Conservation (phyloP, 2,888 invertebrate genomes). For the Drosophila leonis region DNA sequence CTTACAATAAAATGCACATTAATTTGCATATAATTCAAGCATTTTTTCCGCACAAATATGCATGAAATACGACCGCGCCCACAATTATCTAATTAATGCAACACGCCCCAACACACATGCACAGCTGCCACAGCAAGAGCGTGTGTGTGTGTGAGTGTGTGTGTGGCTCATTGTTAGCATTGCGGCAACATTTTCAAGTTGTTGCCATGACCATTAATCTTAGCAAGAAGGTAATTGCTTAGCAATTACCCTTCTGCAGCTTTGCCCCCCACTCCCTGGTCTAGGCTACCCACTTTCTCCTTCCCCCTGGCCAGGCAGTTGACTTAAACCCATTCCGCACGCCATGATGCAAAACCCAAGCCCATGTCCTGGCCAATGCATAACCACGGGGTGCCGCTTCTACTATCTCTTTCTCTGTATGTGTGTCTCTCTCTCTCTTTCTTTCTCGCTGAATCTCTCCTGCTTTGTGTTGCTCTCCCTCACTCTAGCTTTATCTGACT, state of each 20-base stretch:
- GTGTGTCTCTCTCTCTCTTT: not conserved
- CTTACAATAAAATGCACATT: conserved; percentile 56
- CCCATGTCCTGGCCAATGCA: conserved; percentile 34
- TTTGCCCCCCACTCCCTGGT: not conserved
- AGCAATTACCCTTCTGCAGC: conserved; percentile 76
- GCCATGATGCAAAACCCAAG: conserved; percentile 23
- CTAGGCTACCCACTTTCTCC: not conserved
- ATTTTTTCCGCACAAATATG: conserved; percentile 41
- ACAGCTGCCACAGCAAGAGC: not conserved
- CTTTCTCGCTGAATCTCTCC: not conserved
- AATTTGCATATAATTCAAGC: conserved; percentile 61
- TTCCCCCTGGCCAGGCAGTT: not conserved
- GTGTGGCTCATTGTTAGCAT: conserved; percentile 69
- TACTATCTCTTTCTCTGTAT: conserved; percentile 18
- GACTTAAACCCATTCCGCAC: conserved; percentile 24
- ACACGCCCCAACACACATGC: conserved; percentile 27
- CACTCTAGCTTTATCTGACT: conserved; percentile 40
- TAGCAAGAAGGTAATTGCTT: conserved; percentile 81
- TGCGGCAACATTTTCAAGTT: conserved; percentile 80
- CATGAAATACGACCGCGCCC: conserved; percentile 59
- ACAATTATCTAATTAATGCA: conserved; percentile 62
- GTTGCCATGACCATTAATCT: conserved; percentile 81
- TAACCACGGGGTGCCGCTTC: conserved; percentile 22
- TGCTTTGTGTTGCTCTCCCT: conserved; percentile 1
- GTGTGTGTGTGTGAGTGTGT: conserved; percentile 9